A percentile compares a stretch with the other conserved stretches of the same genome.
phyloP scores from a whole-genome alignment of 2,888 invertebrate genomes.

The Lypha dubia region DNA sequence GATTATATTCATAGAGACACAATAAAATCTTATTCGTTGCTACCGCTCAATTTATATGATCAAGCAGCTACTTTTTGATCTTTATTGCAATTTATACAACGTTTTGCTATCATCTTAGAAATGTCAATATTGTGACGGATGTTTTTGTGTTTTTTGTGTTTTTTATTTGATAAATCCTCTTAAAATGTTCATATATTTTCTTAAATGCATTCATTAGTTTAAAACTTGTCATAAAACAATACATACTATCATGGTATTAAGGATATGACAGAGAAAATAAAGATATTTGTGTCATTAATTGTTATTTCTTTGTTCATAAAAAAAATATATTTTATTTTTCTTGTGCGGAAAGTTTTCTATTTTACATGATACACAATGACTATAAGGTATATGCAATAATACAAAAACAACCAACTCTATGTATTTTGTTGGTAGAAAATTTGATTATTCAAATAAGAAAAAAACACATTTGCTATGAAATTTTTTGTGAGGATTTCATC shows the following conservation, averaged over 20 bases:
- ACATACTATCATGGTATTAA: slow-evolving; percentile 1
- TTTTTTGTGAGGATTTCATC: no score
- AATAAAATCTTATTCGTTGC: no score
- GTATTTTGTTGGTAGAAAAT: no score
- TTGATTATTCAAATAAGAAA: no score
- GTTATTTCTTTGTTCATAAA: neutral
- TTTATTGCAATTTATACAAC: slow-evolving; percentile 22
- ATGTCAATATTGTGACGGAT: slow-evolving; percentile 53
- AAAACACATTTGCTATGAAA: no score
- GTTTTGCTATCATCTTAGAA: slow-evolving; percentile 38
- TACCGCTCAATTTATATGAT: neutral
- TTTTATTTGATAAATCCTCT: slow-evolving; percentile 1
- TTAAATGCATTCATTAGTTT: slow-evolving; percentile 37
- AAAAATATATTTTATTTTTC: neutral
- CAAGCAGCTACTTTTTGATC: slow-evolving; percentile 10
- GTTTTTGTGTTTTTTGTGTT: slow-evolving; percentile 64
- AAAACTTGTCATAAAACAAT: slow-evolving; percentile 7
- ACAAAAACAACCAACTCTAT: no score
- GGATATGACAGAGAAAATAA: slow-evolving; percentile 2
- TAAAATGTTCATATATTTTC: neutral
- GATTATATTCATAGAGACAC: no score
- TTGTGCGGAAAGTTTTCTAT: slow-evolving; percentile 59
- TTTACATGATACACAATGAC: no score
- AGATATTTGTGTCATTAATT: slow-evolving; percentile 11
- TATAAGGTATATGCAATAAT: no score